Conservation (phyloP, 92 coral and sea anemone genomes). For the Pocillopora meandrina region DNA sequence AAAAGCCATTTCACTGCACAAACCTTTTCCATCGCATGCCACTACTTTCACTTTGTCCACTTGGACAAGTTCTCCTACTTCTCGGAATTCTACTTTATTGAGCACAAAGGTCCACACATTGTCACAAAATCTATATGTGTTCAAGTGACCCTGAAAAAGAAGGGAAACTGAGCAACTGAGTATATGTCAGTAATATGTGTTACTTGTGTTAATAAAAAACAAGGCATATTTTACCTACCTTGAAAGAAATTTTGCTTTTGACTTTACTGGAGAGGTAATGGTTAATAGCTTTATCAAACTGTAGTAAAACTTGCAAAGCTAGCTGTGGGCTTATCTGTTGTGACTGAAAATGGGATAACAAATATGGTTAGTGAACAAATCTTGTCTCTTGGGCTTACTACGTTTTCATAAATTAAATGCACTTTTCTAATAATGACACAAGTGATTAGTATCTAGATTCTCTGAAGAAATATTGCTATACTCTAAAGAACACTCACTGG, state of each 20-base stretch:
- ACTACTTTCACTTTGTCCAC: conserved; percentile 98
- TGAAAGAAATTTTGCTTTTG: conserved; percentile 89
- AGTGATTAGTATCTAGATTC: too few relatives aligned
- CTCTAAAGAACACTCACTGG: too few relatives aligned
- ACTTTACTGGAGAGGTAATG: conserved; percentile 93
- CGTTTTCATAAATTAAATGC: neutral
- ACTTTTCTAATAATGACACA: too few relatives aligned
- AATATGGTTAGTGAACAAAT: neutral
- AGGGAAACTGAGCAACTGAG: neutral
- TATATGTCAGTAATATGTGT: neutral
- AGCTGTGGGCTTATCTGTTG: conserved; percentile 98
- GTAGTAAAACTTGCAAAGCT: conserved; percentile 94
- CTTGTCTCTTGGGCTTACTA: neutral
- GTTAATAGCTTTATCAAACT: conserved; percentile 98
- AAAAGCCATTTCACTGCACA: neutral
- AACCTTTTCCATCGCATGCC: conserved; percentile 98
- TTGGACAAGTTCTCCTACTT: conserved; percentile 80
- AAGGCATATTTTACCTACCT: conserved; percentile 55
- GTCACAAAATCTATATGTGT: conserved; percentile 95
- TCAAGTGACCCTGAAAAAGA: conserved; percentile 80
- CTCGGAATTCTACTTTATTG: conserved; percentile 89
- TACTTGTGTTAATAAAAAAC: neutral
- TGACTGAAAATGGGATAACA: conserved; percentile 55
- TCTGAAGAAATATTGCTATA: too few relatives aligned
- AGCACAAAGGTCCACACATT: conserved; percentile 99